Conservation (phyloP, 2,888 invertebrate species). For the Lochmaea crataegi region DNA sequence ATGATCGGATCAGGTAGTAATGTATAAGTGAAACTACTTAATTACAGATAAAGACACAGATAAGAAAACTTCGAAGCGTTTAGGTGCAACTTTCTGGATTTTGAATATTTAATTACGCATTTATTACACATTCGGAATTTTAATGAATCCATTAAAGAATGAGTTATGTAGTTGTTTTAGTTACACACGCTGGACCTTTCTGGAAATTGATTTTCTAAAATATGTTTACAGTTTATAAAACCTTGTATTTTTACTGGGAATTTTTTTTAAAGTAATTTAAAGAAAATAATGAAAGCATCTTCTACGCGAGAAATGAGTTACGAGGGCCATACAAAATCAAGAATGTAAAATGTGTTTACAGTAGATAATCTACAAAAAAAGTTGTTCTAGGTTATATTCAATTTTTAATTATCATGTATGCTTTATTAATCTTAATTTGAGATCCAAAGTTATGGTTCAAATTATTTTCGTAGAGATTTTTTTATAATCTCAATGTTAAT, state of each 20-base stretch:
- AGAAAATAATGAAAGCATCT: neutral
- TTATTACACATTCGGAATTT: slow-evolving; percentile 49
- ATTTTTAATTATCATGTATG: too few species aligned
- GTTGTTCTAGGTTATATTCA: too few species aligned
- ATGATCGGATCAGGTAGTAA: slow-evolving; percentile 3
- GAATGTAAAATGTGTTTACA: too few species aligned
- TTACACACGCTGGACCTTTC: slow-evolving; percentile 45
- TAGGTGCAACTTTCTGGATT: slow-evolving; percentile 45
- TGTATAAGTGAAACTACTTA: slow-evolving; percentile 11
- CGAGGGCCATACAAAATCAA: too few species aligned
- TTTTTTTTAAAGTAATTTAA: neutral
- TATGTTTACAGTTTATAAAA: neutral
- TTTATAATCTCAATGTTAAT: too few species aligned
- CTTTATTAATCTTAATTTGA: too few species aligned
- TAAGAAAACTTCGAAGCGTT: slow-evolving; percentile 3
- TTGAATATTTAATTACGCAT: slow-evolving; percentile 50
- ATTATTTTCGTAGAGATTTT: too few species aligned
- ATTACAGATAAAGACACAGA: slow-evolving; percentile 7
- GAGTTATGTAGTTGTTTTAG: slow-evolving; percentile 49
- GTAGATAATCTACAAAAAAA: too few species aligned
- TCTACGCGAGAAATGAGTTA: too few species aligned
- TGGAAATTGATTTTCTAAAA: slow-evolving; percentile 32
- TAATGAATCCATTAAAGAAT: slow-evolving; percentile 50
- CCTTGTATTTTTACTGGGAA: neutral
- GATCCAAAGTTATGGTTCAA: too few species aligned